Base-by-base conservation (phyloP, 2,888 invertebrate species). In the Heliconius charithonia region DNA sequence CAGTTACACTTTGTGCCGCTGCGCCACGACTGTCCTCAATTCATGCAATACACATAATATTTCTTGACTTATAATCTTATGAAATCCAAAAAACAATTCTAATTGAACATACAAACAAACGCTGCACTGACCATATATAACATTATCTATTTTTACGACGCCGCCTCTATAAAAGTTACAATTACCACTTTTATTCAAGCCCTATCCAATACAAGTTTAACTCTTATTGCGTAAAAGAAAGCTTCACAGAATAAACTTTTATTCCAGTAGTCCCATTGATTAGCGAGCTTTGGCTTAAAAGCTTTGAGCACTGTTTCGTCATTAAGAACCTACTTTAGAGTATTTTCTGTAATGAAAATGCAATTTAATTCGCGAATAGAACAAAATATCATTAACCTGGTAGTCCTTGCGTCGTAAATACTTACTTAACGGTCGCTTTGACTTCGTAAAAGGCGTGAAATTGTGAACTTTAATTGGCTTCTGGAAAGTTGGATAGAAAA, bases 121-220 rank as follows among this genome's bases (percentile, higher is more conserved):
- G 83, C 88, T 86, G 87, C 87, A 85, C 87, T 87, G 83, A 83
- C 22, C 56, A 37, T 59, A 25, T 37, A 72, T 25, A 25, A 86
- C 88, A 86, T 89, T 90, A 89, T 88, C 87, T 87, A 87, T 88
- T 90, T 92, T 92, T 91, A 92, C 89, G 90, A 90, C 87, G 83
- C 83, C 82, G 83, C 87, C 85, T 87, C 90, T 87, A 90, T 90
- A 89, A 89, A 89, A 86, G 84, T 84, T 80, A 83, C 83, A 81
- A 80, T 45, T 41, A 80, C 86, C 81, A 85, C 74, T 51, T 81
- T 59, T 63, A 78, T 81, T 59, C 80, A 75, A 69, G 76, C 67
- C 16, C 72, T 12, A n/a, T 13, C 76, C 75, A 79, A 19, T 78
- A 45, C 78, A 66, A 82, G 84, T 83, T 83, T 85, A 82, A 82